Evolutionary conservation across 2,797 vertebrate genomes (phyloP), one percentile per base, ranked within the genome.

Genomic region (Neosilurus mollespiculum): DNA sequence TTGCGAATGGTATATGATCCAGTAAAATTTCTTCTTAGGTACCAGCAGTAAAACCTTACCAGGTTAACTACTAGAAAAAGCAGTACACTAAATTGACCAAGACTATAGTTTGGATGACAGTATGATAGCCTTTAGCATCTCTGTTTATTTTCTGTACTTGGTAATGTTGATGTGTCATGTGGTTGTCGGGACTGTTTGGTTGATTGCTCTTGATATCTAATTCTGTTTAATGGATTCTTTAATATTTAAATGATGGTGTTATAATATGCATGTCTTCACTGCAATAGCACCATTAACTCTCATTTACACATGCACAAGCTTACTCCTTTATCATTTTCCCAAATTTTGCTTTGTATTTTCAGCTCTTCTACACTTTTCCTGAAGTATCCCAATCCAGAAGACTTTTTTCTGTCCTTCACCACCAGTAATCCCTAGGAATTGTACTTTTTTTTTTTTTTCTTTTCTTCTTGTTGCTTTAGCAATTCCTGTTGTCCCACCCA

Each of bases 401-500:
- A 43, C 37, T 69, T 65, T 61, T 34, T 64, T 24, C 26, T 81
- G 20, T 43, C 59, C 62, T 77, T 70, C 53, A 56, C 78, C 84
- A 70, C 54, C 20, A 4, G 9, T 49, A 71, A 88, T 70, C 56
- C 65, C 1, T 43, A 80, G 78, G 76, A 85, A 72, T 86, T 84
- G 71, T 53, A 26, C 67, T 37, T 83, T 11, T 81, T 81, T 7
- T 34, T 11, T 82, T 82, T 80, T 66, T 85, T 83, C 59, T 78
- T 78, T 76, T 88, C 59, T 78, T 78, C 37, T 69, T 86, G 85
- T 87, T 89, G 82, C 77, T 82, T 69, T 85, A 83, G 86, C 54
- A 82, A 86, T 87, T 87, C 86, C 81, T 86, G 87, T 86, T 85
- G 82, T 91, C 91, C 92, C 93, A 92, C 94, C 94, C 92, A 87